Evolutionary conservation across 2,113 vertebrate species (phyloP), one percentile per base, ranked within the genome.

Genomic region (Amphilophus citrinellus): DNA sequence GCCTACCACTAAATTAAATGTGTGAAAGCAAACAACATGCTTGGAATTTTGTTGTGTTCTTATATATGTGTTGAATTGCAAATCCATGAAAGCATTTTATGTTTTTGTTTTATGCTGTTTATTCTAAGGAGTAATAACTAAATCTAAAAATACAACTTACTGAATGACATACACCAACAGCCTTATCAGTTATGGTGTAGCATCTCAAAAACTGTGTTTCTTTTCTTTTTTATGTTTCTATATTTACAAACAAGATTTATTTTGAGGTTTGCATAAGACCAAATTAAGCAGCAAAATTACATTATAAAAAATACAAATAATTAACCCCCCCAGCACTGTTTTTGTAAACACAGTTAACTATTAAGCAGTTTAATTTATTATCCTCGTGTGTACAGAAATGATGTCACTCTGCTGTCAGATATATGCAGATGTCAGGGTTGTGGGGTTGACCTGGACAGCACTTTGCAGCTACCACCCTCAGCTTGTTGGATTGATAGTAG

Each of bases 181-280:
- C 92, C 90, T 92, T 94, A 90, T 89, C 13, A 71, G 20, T 42
- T 80, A 68, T 2, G 75, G 62, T 57, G 80, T 76, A 59, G 35
- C 77, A 82, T 68, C 56, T 66, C 6, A 32, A 44, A 17, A 20
- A 56, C 86, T 63, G 2, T 30, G 42, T 71, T 71, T 32, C 4
- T 66, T 89, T 77, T 14, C 56, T 84, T 47, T 47, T 59, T 59
- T 61, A 50, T 63, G 20, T 68, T 57, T 79, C 30, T 77, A 9
- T 65, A 35, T 82, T 68, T 58, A 53, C 20, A 80, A 27, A 58
- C 6, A 24, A 65, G 10, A 73, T 79, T 63, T 60, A 66, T 84
- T 84, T 82, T 57, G 8, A 75, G 11, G 71, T 83, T 87, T 77
- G 58, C 56, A 75, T 50, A 39, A 58, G 50, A 62, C 63, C 57